Evolutionary conservation across 2,113 vertebrate genomes (phyloP).

Genomic region (Mobula hypostoma): DNA sequence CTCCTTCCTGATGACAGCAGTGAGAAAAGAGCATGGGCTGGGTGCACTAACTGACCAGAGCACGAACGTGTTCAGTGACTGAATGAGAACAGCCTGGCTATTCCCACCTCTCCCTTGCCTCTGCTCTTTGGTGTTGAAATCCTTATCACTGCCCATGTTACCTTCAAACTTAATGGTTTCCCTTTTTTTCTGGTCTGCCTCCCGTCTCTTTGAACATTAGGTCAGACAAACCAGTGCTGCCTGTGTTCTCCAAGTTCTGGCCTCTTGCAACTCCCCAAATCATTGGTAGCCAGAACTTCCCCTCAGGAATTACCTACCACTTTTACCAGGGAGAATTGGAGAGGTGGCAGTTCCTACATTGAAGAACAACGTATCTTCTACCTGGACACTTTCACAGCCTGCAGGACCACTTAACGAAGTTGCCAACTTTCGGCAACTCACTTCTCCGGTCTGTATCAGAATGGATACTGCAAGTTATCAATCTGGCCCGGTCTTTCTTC

Average conservation of each 20-base stretch:
- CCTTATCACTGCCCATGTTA: not conserved
- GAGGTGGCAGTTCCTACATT: not conserved
- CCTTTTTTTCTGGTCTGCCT: not conserved
- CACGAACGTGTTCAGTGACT: not conserved
- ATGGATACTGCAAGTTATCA: too few species aligned
- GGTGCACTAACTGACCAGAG: not conserved
- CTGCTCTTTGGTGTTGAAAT: not conserved
- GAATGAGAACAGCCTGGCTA: not conserved
- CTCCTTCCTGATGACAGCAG: too few species aligned
- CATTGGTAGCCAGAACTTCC: not conserved
- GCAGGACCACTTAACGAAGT: too few species aligned
- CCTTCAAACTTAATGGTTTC: not conserved
- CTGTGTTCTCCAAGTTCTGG: not conserved
- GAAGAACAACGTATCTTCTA: too few species aligned
- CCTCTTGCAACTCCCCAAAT: not conserved
- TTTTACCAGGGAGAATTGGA: not conserved
- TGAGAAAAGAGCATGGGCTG: too few species aligned
- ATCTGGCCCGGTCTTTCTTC: too few species aligned
- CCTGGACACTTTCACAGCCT: too few species aligned
- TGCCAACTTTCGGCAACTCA: too few species aligned
- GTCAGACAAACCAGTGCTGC: not conserved
- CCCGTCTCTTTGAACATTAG: not conserved
- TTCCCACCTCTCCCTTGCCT: not conserved
- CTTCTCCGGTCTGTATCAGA: too few species aligned
- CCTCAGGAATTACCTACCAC: not conserved